Evolutionary conservation across 2,797 vertebrate species (phyloP).

Genomic region (Orientallactaga sibirica): DNA sequence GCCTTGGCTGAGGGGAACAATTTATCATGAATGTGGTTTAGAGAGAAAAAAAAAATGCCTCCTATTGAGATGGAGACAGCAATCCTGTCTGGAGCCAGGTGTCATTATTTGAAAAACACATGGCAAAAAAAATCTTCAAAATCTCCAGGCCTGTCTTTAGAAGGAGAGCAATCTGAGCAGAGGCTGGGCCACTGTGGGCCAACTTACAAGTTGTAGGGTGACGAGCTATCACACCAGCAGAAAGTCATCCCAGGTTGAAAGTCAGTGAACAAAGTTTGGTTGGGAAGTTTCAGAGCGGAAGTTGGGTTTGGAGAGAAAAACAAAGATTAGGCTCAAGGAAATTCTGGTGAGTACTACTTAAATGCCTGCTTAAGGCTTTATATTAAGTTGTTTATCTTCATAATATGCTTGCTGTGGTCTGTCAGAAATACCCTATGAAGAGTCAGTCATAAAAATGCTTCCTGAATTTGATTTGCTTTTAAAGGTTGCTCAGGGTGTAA

Average conservation of each 20-base stretch:
- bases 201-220: not conserved
- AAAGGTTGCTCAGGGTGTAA: not conserved
- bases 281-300: not conserved
- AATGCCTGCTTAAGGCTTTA: not conserved
- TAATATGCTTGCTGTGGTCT: not conserved
- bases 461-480: slow-evolving; percentile 10
- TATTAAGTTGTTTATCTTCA: not conserved
- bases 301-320: not conserved
- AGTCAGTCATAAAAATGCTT: not conserved
- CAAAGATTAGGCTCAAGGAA: not conserved
- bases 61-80: not conserved
- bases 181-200: not conserved
- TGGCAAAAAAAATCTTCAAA: not conserved
- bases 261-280: not conserved
- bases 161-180: not conserved
- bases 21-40: slow-evolving; percentile 41
- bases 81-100: not conserved
- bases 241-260: not conserved
- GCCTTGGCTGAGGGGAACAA: not conserved
- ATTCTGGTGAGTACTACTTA: not conserved
- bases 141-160: not conserved
- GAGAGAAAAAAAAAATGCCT: not conserved
- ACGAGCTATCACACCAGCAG: not conserved
- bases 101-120: slow-evolving; percentile 23
- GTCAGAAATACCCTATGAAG: not conserved